Conservation (phyloP, 2,888 invertebrate genomes). For the Leptogaster cylindrica region DNA sequence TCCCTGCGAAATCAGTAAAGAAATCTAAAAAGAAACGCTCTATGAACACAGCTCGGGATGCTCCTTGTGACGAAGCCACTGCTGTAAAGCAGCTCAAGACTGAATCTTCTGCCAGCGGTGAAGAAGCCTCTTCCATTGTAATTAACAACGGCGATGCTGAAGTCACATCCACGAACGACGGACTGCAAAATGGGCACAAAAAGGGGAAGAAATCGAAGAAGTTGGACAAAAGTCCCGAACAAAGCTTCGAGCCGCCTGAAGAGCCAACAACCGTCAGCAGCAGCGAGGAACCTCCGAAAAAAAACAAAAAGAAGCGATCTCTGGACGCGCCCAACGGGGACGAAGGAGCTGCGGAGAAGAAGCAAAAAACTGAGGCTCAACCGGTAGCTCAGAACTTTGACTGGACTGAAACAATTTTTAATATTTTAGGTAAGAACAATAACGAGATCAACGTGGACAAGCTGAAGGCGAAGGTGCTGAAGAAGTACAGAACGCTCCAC, state of each 20-base stretch:
- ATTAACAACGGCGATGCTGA: too few species aligned
- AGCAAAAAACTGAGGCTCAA: constrained; percentile 57
- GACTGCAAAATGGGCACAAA: background rate
- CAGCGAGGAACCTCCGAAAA: background rate
- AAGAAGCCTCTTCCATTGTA: background rate
- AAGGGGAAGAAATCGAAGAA: background rate
- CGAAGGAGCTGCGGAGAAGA: constrained; percentile 63
- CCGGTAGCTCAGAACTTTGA: constrained; percentile 48
- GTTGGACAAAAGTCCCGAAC: constrained; percentile 5
- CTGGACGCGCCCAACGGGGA: constrained; percentile 49
- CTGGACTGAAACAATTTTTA: constrained; percentile 42
- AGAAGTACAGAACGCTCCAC: constrained; percentile 64
- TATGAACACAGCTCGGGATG: too few species aligned
- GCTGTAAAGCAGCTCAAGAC: too few species aligned
- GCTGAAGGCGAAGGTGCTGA: constrained; percentile 76
- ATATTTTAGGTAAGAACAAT: constrained; percentile 53
- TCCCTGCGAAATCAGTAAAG: too few species aligned
- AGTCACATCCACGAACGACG: too few species aligned
- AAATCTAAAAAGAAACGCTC: too few species aligned
- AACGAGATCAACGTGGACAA: constrained; percentile 75
- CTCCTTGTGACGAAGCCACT: too few species aligned
- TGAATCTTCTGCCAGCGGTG: too few species aligned
- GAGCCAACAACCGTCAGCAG: background rate
- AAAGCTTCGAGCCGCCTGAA: constrained; percentile 21
- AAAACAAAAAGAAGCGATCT: background rate